Base-by-base conservation (phyloP, 2,797 vertebrate species). In the Serranus cabrilla region DNA sequence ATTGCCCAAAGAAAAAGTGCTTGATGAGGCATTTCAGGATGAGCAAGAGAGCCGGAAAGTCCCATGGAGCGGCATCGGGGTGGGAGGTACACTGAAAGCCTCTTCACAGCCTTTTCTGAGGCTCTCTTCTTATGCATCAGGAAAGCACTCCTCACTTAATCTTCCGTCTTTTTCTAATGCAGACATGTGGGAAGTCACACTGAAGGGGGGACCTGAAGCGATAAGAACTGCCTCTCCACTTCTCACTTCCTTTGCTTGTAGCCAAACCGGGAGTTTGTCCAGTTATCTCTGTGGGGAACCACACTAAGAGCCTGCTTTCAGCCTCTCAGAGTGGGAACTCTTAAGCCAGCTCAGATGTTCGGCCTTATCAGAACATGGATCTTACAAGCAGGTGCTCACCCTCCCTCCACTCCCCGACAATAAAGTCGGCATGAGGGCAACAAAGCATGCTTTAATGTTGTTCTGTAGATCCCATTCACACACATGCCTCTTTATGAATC, bases 181-280 rank as follows among this genome's bases (percentile, higher is more conserved):
- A 25, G 63, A 76, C 73, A 79, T 11, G 68, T 25, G 4, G 80
- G 77, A 82, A 57, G 66, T 61, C 1, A 11, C 9, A 43, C 50
- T 25, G 31, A 59, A 75, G 71, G 67, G 54, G 78, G 82, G 77
- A 51, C 55, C 72, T 45, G 63, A 71, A 63, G 47, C 18, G 78
- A 87, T 78, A 81, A 86, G 57, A 66, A 59, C 52, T 1, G 0
- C 47, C 10, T 65, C 89, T 86, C 74, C 77, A 79, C 80, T 87
- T 88, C 73, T 74, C 78, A 70, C 66, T 45, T 61, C 49, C 39
- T 70, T 27, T 67, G 55, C 69, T n/a, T 54, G 55, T 18, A 57
- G 67, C 11, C 60, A 70, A 56, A 20, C 2, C 31, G 61, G 83
- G 67, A 82, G 43, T 82, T 83, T 1, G 18, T 78, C 66, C 70